phyloP scores from a whole-genome alignment of 2,888 invertebrate genomes.

The Lathronympha strigana region DNA sequence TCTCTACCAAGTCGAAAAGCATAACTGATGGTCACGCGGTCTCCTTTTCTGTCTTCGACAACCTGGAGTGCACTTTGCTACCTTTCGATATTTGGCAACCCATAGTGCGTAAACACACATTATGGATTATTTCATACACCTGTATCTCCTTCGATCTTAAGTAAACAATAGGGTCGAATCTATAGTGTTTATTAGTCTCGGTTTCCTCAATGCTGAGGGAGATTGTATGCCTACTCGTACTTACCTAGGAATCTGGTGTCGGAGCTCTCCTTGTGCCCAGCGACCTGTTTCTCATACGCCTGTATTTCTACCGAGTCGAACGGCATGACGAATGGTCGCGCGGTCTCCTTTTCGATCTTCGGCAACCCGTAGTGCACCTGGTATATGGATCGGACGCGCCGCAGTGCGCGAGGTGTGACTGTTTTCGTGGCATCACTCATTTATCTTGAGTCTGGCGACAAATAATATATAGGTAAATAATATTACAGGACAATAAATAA shows the following conservation, averaged over 20 bases:
- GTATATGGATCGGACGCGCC: conserved; percentile 72
- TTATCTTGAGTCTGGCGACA: conserved; percentile 57
- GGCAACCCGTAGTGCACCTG: conserved; percentile 70
- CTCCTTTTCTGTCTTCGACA: conserved; percentile 58
- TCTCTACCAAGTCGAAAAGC: conserved; percentile 55
- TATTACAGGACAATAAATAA: too few species aligned
- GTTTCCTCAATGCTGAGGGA: too few species aligned
- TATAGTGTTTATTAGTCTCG: too few species aligned
- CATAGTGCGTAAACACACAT: too few species aligned
- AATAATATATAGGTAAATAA: conserved; percentile 37
- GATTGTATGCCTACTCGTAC: background rate
- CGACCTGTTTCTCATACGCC: conserved; percentile 70
- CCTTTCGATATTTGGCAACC: too few species aligned
- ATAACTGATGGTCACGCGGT: conserved; percentile 62
- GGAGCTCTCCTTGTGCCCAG: conserved; percentile 62
- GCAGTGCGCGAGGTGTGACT: conserved; percentile 49
- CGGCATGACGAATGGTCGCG: conserved; percentile 60
- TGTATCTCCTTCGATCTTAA: too few species aligned
- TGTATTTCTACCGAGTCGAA: conserved; percentile 56
- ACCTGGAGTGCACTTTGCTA: conserved; percentile 70
- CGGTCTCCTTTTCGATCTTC: conserved; percentile 58
- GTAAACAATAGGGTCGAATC: too few species aligned
- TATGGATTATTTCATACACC: too few species aligned
- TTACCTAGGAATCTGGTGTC: conserved; percentile 67
- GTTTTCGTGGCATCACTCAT: conserved; percentile 76